These are phyloP conservation scores for Archivesica marissinica DNA, from an alignment of 1,140 invertebrate genomes.

Conservation along the genomic window DNA sequence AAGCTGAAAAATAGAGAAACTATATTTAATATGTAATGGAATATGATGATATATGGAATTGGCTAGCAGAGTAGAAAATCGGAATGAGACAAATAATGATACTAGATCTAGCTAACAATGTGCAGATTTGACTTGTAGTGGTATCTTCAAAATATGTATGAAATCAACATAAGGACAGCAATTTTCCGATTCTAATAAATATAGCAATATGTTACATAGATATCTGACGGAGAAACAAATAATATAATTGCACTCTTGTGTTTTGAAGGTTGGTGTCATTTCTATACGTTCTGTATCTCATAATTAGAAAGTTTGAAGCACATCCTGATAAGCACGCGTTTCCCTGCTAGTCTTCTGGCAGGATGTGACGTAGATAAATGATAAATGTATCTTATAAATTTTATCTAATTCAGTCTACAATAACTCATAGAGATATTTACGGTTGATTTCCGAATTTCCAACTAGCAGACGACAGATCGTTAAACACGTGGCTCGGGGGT, in stretches of 20 bases:
- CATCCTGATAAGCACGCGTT: not conserved
- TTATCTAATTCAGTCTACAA: conserved; percentile 46
- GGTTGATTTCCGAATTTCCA: conserved; percentile 41
- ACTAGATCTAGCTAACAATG: too few species aligned
- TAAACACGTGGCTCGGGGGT: conserved; percentile 47
- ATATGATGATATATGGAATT: too few species aligned
- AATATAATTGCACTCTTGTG: not conserved
- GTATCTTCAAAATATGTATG: too few species aligned
- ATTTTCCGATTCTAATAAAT: too few species aligned
- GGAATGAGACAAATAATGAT: too few species aligned
- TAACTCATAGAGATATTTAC: conserved; percentile 59
- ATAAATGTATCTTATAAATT: conserved; percentile 38
- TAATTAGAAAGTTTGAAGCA: not conserved
- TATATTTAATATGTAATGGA: too few species aligned
- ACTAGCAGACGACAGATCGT: not conserved
- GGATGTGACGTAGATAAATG: not conserved
- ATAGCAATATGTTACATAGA: not conserved
- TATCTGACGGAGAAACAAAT: not conserved
- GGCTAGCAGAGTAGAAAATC: too few species aligned
- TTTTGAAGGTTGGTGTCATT: not conserved
- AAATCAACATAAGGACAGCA: too few species aligned
- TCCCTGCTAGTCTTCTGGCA: not conserved
- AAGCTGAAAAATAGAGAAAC: too few species aligned
- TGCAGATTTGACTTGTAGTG: too few species aligned
- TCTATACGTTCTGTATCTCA: too few species aligned